Conservation (phyloP, 2,888 invertebrate species). For the Synanthedon vespiformis region DNA sequence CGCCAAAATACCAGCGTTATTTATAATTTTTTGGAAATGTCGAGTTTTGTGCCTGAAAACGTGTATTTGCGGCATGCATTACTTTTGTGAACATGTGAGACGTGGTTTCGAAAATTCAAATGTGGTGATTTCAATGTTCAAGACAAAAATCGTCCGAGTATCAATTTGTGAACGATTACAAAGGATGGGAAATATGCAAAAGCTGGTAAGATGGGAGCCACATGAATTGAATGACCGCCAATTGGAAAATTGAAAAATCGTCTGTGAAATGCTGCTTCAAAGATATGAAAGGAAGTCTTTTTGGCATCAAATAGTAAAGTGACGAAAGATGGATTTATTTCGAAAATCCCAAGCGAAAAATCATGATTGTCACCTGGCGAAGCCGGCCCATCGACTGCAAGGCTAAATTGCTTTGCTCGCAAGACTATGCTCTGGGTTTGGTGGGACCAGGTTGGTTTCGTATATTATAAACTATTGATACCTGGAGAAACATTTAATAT, state of each 20-base stretch:
- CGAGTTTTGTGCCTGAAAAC: background rate
- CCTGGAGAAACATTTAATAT: background rate
- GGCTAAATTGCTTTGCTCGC: background rate
- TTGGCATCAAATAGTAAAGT: no score
- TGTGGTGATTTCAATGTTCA: background rate
- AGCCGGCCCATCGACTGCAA: background rate
- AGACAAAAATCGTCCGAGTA: background rate
- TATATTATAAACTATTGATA: background rate
- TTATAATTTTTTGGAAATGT: background rate
- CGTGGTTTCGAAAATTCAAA: background rate
- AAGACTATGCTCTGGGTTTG: background rate
- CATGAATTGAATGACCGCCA: no score
- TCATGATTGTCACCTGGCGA: background rate
- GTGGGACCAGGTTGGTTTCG: background rate
- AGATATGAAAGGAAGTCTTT: no score
- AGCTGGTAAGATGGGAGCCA: no score
- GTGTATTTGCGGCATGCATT: background rate
- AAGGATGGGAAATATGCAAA: no score
- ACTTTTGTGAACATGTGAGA: background rate
- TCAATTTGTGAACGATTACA: no score
- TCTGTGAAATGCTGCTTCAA: no score
- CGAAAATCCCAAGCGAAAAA: background rate
- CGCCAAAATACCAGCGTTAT: background rate
- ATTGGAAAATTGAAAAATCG: no score
- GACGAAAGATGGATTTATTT: no score